Evolutionary conservation across 2,113 vertebrate genomes (phyloP), one percentile per base, ranked within the genome.

Genomic region (Zosterops japonicus): DNA sequence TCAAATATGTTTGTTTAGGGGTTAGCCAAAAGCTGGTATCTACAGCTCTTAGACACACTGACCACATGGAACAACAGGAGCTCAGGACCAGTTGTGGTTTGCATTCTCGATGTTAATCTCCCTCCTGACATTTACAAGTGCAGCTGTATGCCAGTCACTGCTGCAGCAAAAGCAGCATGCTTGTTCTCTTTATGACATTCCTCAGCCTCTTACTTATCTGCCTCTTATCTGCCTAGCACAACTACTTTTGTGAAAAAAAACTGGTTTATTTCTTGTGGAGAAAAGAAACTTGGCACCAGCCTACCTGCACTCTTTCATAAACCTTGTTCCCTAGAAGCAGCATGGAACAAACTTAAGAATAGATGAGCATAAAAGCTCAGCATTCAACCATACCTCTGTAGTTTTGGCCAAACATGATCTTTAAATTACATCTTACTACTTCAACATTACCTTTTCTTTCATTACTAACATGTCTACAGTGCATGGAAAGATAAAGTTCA

Each of bases 141-240:
- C 31, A 87, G 33, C 9, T 85, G 56, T 14, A 39, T 80, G 83
- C 9, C 85, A 80, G 24, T 75, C 63, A 29, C 8, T 77, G 53
- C 50, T 63, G 56, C 31, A 77, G n/a, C 14, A 19, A 84, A 64
- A 42, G 42, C 33, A 56, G 36, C n/a, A 25, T 24, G 21, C 28
- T n/a, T 55, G 29, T 74, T n/a, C 29, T 63, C 31, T 72, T 80
- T 92, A 72, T 61, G 84, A 72, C 39, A 67, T 59, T 93, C 44
- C 28, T 84, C 16, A n/a, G 84, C 83, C 86, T 97, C 89, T 87
- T 91, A 74, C 24, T 95, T 93, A 94, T 87, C 90, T 94, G 80
- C 53, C 55, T 93, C 89, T 87, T 93, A 94, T 87, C 89, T 94
- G 80, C 53, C 57, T 93, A 90, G 81, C 29, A 84, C 10, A 76